Evolutionary conservation across 92 coral and sea anemone genomes (phyloP), one percentile per base, ranked within the genome.

Genomic region (Plumapathes pennacea): DNA sequence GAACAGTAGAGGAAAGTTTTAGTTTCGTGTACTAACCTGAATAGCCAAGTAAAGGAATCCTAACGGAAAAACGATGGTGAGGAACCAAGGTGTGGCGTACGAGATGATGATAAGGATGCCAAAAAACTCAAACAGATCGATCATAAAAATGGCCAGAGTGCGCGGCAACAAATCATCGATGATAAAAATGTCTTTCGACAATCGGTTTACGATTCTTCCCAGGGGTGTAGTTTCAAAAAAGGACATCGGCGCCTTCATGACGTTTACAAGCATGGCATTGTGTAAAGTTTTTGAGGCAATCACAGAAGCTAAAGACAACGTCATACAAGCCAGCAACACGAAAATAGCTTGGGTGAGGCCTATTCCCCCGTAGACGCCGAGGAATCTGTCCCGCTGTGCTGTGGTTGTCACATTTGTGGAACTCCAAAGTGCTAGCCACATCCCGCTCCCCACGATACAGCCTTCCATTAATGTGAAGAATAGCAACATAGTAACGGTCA

Each of bases 381-480:
- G 46, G 71, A 62, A 87, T 53, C 29, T 32, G 76, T 87, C 83
- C 45, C 89, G 86, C 38, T 60, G 67, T 2, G 50, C 60, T 0
- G 77, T 32, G 30, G 78, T 50, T 25, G 95, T 87, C 60, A 87
- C 69, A 40, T 87, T 87, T 33, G 83, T 60, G 9, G 95, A 76
- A 48, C 95, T 83, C 95, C 95, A 87, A 14, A 72, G 71, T 20
- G 95, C 95, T 10, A 87, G 62, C 95, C 95, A 87, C 21, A 87
- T 85, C 24, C 86, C 69, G 36, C 89, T 77, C 4, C 52, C 67
- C 7, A 67, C 76, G 34, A 83, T 69, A n/a, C 62, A 32, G n/a
- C 55, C 78, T 33, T 88, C 86, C 9, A 76, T 51, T 13, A 46
- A 8, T 0, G 67, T 15, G 7, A 50, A 12, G 41, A 83, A 78